Conservation (phyloP, 2,888 invertebrate genomes). For the Agrilus cyanescens region DNA sequence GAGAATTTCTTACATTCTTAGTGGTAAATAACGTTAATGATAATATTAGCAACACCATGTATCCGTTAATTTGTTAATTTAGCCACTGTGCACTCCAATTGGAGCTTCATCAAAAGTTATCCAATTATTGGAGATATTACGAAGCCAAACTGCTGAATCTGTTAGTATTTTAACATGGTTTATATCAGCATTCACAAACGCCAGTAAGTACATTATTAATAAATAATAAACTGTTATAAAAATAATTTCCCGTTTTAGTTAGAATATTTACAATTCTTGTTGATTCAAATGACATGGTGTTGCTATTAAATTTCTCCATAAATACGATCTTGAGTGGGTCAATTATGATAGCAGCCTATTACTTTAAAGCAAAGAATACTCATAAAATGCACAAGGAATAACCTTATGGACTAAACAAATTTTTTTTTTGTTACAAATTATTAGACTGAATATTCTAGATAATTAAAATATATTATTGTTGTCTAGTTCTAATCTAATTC, state of each 20-base stretch:
- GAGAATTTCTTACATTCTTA: constrained; percentile 44
- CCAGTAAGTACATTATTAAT: constrained; percentile 47
- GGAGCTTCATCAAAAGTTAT: constrained; percentile 74
- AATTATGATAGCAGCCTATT: constrained; percentile 57
- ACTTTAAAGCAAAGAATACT: constrained; percentile 39
- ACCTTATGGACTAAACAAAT: too few species aligned
- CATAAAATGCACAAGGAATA: neutral
- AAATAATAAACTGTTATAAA: neutral
- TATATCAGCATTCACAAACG: constrained; percentile 68
- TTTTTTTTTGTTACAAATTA: too few species aligned
- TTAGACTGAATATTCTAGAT: too few species aligned
- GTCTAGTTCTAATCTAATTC: too few species aligned
- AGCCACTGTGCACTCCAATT: constrained; percentile 68
- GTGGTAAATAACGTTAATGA: constrained; percentile 43
- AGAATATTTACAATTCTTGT: constrained; percentile 69
- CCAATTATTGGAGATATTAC: constrained; percentile 62
- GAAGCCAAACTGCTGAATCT: constrained; percentile 59
- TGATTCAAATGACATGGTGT: constrained; percentile 61
- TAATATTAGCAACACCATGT: neutral
- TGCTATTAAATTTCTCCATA: constrained; percentile 61
- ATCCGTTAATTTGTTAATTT: constrained; percentile 25
- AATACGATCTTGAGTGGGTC: constrained; percentile 58
- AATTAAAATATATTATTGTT: too few species aligned
- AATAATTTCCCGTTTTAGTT: constrained; percentile 42
- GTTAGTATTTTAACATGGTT: constrained; percentile 72